These are phyloP conservation scores for Clarias fuscus DNA, from an alignment of 2,797 vertebrate species.

Conservation along the genomic window DNA sequence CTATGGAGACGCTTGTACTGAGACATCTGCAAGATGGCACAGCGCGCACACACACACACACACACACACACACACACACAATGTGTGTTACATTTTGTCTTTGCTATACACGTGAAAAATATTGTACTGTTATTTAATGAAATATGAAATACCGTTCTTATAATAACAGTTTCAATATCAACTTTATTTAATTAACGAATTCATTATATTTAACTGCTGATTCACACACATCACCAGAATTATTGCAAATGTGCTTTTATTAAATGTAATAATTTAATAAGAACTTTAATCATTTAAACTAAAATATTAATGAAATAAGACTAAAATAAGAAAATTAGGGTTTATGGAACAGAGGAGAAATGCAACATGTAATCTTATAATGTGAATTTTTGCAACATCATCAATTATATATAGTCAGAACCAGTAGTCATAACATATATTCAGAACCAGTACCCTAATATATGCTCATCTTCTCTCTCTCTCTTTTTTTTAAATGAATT, in stretches of 20 bases:
- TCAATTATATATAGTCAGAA: not conserved
- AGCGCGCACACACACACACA: constrained; percentile 56
- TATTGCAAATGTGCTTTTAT: not conserved
- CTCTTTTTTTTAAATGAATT: not conserved
- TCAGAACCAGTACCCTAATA: not conserved
- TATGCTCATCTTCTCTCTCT: constrained; percentile 36
- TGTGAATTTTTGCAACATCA: not conserved
- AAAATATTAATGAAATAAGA: not conserved
- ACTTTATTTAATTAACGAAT: no score
- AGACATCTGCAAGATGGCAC: constrained; percentile 75
- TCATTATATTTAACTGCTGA: not conserved
- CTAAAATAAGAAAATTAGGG: not conserved
- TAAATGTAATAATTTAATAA: not conserved
- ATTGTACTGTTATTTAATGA: no score
- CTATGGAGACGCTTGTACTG: constrained; percentile 57
- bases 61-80: not conserved
- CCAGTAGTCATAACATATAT: not conserved
- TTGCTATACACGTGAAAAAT: not conserved
- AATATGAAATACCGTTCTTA: not conserved
- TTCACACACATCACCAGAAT: not conserved
- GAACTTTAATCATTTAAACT: not conserved
- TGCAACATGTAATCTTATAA: not conserved
- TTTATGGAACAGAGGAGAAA: not conserved
- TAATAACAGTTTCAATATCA: not conserved
- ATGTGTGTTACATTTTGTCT: not conserved